Conservation (phyloP, 1,140 invertebrate genomes). For the Aricia agestis region DNA sequence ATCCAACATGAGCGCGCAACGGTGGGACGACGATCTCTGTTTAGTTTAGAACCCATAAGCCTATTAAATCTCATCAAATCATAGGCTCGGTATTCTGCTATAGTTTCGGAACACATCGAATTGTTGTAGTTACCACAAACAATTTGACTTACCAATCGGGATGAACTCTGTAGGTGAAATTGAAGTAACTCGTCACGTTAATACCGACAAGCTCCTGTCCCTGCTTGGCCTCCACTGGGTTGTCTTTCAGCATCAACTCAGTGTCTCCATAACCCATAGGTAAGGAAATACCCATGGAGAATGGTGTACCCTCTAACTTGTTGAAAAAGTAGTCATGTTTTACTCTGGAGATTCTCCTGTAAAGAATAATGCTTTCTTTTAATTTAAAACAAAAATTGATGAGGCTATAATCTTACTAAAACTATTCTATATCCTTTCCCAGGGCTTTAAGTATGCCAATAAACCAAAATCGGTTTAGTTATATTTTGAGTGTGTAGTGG, state of each 20-base stretch:
- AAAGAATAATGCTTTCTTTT: neutral
- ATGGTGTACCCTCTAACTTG: conserved; percentile 88
- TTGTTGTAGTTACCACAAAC: too few relatives aligned
- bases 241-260: conserved; percentile 83
- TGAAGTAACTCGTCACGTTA: conserved; percentile 81
- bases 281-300: conserved; percentile 88
- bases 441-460: too few relatives aligned
- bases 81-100: too few relatives aligned
- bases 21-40: too few relatives aligned
- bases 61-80: too few relatives aligned
- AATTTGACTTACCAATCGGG: conserved; percentile 84
- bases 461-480: too few relatives aligned
- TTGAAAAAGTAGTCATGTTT: conserved; percentile 90
- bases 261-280: conserved; percentile 87
- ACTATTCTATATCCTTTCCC: too few relatives aligned
- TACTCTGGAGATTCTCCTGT: conserved; percentile 85
- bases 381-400: too few relatives aligned
- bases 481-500: too few relatives aligned
- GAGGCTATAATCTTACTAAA: neutral
- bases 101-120: too few relatives aligned
- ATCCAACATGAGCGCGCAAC: too few relatives aligned
- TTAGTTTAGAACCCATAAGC: too few relatives aligned
- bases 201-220: conserved; percentile 79
- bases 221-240: conserved; percentile 78
- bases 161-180: conserved; percentile 89